Conservation (phyloP, 2,113 vertebrate species). For the Herpailurus yagouaroundi region DNA sequence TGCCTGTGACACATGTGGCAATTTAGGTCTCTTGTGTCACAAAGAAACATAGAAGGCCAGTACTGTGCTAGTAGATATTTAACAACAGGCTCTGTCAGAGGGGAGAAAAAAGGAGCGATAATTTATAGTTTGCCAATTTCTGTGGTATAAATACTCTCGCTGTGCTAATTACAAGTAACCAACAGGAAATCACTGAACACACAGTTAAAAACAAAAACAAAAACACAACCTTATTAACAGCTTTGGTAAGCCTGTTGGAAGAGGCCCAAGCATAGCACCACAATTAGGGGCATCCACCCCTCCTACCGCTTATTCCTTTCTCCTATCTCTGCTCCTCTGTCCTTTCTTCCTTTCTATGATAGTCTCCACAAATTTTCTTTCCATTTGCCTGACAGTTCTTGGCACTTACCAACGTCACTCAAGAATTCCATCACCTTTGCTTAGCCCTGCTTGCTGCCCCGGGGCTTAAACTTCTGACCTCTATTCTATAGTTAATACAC, state of each 20-base stretch:
- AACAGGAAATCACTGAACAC: background rate
- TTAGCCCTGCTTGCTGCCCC: background rate
- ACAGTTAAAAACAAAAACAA: background rate
- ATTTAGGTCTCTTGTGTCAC: background rate
- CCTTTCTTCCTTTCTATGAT: background rate
- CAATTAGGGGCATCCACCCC: background rate
- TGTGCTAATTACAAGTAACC: background rate
- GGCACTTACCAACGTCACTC: background rate
- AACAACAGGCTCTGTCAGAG: background rate
- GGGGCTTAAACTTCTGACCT: slow-evolving; percentile 10
- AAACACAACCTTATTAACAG: background rate
- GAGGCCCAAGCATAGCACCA: background rate
- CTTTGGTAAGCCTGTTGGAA: background rate
- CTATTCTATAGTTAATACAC: background rate
- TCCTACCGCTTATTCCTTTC: background rate
- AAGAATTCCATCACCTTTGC: background rate
- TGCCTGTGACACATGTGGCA: background rate
- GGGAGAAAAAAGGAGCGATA: background rate
- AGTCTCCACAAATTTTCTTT: background rate
- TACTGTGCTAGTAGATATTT: background rate
- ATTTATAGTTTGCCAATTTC: slow-evolving; percentile 8
- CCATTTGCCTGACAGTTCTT: background rate
- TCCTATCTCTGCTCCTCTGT: background rate
- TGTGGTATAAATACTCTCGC: background rate
- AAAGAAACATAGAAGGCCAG: background rate